Base-by-base conservation (phyloP, 1,140 invertebrate species). In the Asbolus verrucosus region DNA sequence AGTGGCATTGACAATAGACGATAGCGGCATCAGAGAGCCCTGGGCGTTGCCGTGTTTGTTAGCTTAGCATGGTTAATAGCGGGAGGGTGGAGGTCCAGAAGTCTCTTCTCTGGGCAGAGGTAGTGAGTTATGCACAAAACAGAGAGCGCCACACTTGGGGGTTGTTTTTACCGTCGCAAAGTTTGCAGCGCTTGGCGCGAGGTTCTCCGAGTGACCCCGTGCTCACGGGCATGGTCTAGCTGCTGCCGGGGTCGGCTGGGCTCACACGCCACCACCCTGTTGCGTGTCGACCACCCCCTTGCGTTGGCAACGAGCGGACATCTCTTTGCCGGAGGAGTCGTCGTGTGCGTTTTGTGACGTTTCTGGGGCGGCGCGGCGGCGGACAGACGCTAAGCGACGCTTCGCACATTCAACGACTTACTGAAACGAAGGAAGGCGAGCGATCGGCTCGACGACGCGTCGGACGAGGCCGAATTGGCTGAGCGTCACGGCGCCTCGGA, bases 151-250 rank as follows among this genome's bases (percentile, higher is more conserved):
- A 54, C 46, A 54, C 46, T 54, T 27, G 19, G 46, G 33, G 46
- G 46, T 54, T 54, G 46, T 54, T 31, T 70, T 77, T 81, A 81
- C 80, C 80, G 80, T 81, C 79, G 74, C 80, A 81, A 69, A 79
- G 78, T 71, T 81, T 81, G 79, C 80, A 81, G 75, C 80, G 79
- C 75, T 81, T 81, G 71, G 80, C 80, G 75, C 79, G 77, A 67
- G 80, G 80, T 77, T 79, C 79, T 75, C 78, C 77, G 70, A 78
- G 69, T 73, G 72, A 72, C 67, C 78, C 79, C 71, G 79, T 81
- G 78, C 80, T 81, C 72, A 81, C 80, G 79, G 80, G 80, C 80
- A 81, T 81, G 67, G 72, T 77, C 71, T 72, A 68, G 63, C 69
- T 60, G 69, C 33, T 63, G 62, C 36, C 54, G 39, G 54, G 65